Base-by-base conservation (phyloP, 2,113 vertebrate genomes). In the Petrocephalus microphthalmus region DNA sequence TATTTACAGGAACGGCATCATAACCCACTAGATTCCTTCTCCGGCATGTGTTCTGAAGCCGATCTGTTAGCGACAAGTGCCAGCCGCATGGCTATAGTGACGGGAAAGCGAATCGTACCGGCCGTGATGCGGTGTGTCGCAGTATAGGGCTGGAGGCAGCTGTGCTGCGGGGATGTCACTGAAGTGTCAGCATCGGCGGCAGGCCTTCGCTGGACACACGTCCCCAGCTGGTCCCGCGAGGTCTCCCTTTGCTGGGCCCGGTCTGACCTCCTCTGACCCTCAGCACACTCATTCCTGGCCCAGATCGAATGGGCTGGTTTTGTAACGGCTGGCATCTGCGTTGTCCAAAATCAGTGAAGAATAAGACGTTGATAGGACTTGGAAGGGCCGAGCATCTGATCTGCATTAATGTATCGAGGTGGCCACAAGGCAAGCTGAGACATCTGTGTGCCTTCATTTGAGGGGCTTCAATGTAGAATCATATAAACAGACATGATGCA, bases 151-250 rank as follows among this genome's bases (percentile, higher is more conserved):
- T 89, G 84, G 87, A 91, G 83, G 74, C 89, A 57, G 87, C 49
- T 84, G 17, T 88, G 85, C 54, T 87, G 89, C 91, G 90, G 89
- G 15, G 29, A 7, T 19, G 33, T 78, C 67, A 74, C 29, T 29
- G 6, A 74, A 74, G 67, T 74, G 67, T 74, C 60, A 67, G n/a
- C n/a, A 19, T 74, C 15, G 7, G 8, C 0, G 1, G 15, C 1
- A 5, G 67, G 11, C 29, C 67, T 37, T 74, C 17, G 13, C 17
- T 10, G 57, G 57, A 64, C n/a, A 25, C 13, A 17, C 29, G 15
- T 37, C 13, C 57, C 57, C 8, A 64, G 57, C n/a, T 29, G 60
- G 60, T 67, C 60, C 60, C n/a, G 25, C 25, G 2, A 67, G 60
- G 60, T 64, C 67, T 74, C 29, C 29, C 1, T 78, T 42, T 37